Base-by-base conservation (phyloP, 2,888 invertebrate genomes). In the Thera britannica region DNA sequence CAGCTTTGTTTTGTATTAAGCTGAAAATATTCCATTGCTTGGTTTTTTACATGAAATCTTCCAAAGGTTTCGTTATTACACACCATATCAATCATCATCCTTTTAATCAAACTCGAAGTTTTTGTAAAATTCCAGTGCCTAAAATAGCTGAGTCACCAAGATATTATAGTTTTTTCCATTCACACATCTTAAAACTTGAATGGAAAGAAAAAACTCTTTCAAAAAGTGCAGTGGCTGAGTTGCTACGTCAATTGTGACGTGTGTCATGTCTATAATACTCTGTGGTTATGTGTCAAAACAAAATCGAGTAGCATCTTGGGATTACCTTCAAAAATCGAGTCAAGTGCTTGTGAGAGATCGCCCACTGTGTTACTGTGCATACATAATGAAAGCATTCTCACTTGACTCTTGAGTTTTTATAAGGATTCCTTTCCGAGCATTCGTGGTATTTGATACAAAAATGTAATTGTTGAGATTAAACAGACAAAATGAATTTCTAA, bases 271-370 rank as follows among this genome's bases (percentile, higher is more conserved):
- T 23, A 23, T 23, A 23, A 23, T 23, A 23, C 23, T 23, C 23
- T 23, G 23, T 23, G 23, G 23, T 23, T 23, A 23, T 23, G 83
- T 91, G 93, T 93, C 92, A 92, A 86, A 93, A 92, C 90, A 92
- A 89, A 91, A 93, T 93, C 89, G 93, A 93, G 89, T 91, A 85
- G 90, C 82, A 83, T 79, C 93, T 85, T 80, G 93, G 92, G 93
- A 92, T 81, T 83, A 78, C 74, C 23, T 56, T 56, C 69, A 73
- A 80, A 78, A 79, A 75, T 79, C 78, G 75, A 72, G 63, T 73
- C 49, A 65, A 75, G 75, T 70, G 66, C 58, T 64, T 75, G 75
- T 71, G 72, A 83, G 79, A 84, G 84, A 82, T 82, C 84, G 76
- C 84, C 84, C 75, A 84, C 83, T 83, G 84, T 83, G 83, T 23